Evolutionary conservation across 2,797 vertebrate genomes (phyloP).

Genomic region (Dendrocincla tyrannina): DNA sequence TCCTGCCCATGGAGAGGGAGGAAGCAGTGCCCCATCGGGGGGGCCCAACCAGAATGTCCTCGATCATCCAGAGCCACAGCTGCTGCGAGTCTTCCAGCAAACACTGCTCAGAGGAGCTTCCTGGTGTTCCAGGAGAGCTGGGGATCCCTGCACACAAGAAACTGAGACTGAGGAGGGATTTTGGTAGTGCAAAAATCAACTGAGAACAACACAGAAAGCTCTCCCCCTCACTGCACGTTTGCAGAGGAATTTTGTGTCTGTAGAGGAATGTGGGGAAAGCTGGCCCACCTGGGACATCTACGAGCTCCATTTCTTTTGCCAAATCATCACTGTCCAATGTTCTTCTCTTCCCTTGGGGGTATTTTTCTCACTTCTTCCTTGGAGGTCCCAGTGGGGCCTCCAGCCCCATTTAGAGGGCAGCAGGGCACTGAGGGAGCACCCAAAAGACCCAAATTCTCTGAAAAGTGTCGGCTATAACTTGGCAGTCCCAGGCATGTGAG

Average conservation of each 20-base stretch:
- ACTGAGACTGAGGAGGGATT: background rate
- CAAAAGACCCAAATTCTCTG: background rate
- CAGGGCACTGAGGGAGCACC: background rate
- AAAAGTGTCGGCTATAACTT: background rate
- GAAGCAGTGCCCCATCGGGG: rapidly evolving
- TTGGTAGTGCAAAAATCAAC: background rate
- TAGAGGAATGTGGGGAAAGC: background rate
- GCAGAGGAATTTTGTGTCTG: background rate
- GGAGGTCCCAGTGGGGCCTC: background rate
- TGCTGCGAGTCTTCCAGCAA: background rate
- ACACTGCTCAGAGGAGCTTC: background rate
- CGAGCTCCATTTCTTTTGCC: background rate
- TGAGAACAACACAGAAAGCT: background rate
- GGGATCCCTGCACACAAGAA: background rate
- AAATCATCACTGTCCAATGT: background rate
- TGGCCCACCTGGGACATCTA: background rate
- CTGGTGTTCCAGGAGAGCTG: background rate
- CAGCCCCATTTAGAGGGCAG: background rate
- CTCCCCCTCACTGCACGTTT: background rate
- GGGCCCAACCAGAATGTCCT: background rate
- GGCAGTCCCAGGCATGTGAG: background rate
- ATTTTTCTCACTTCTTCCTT: background rate
- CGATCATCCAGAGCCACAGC: background rate
- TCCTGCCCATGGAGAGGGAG: background rate
- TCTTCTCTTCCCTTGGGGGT: background rate